Percentiles rank a stretch among this genome's conserved stretches.
Evolutionary conservation across 2,113 vertebrate genomes (phyloP).

Genomic region (Emydura subglobosa): DNA sequence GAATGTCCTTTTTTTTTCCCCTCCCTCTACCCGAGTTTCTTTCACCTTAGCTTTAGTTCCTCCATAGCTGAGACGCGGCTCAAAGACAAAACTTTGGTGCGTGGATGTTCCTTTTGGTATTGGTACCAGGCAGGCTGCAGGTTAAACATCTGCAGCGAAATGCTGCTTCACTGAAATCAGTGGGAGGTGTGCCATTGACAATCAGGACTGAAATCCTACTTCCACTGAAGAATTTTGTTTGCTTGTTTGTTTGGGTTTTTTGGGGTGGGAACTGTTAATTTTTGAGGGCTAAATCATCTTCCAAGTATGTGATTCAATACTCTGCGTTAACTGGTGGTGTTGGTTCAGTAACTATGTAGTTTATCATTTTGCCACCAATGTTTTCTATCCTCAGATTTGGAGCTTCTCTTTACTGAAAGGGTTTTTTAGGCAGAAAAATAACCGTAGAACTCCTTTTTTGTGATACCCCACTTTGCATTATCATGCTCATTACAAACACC

Average conservation of each 20-base stretch:
- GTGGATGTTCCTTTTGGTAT: slow-evolving; percentile 66
- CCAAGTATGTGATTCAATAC: neutral
- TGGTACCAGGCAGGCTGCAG: slow-evolving; percentile 41
- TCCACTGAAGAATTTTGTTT: neutral
- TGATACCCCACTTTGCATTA: neutral
- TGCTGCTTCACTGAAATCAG: neutral
- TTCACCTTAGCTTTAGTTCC: neutral
- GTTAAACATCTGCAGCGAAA: slow-evolving; percentile 31
- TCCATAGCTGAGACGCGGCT: slow-evolving; percentile 38
- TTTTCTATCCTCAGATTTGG: neutral
- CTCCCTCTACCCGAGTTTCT: neutral
- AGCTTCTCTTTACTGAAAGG: neutral
- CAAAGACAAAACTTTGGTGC: slow-evolving; percentile 61
- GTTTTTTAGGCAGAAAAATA: neutral
- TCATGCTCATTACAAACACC: neutral
- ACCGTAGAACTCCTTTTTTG: neutral
- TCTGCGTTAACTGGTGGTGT: neutral
- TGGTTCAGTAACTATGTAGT: neutral
- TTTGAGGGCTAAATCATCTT: neutral
- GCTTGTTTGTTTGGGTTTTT: too few relatives aligned
- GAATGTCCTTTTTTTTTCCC: neutral
- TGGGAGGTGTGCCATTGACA: neutral
- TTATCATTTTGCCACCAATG: neutral
- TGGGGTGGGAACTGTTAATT: too few relatives aligned
- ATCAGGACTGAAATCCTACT: too few relatives aligned